phyloP scores from a whole-genome alignment of 2,797 vertebrate genomes.

The Enteromius mattozi region DNA sequence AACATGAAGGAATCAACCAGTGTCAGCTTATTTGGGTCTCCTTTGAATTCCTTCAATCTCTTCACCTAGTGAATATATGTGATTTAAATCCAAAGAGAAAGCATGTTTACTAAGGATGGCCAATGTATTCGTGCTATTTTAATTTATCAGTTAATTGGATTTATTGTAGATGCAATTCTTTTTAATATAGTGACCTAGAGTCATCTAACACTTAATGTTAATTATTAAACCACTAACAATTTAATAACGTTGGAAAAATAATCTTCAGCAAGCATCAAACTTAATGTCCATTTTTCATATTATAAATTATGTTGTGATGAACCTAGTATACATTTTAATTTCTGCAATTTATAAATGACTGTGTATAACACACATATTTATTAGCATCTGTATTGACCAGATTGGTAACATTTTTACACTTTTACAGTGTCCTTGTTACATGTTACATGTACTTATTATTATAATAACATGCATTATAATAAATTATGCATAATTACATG shows the following conservation, averaged over 20 bases:
- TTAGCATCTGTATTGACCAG: background rate
- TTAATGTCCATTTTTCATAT: background rate
- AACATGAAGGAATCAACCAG: slow-evolving; percentile 96
- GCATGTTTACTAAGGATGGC: background rate
- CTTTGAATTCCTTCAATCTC: slow-evolving; percentile 90
- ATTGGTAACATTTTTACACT: background rate
- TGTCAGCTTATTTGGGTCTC: slow-evolving; percentile 90
- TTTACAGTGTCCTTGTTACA: too few relatives aligned
- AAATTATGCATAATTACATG: background rate
- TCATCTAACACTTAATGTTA: background rate
- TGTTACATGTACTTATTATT: too few relatives aligned
- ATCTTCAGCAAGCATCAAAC: background rate
- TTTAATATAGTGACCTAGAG: background rate
- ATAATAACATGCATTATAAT: too few relatives aligned
- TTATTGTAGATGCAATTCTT: background rate
- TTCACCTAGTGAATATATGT: slow-evolving; percentile 80
- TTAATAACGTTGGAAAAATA: background rate
- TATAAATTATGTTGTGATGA: background rate
- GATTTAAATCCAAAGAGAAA: background rate
- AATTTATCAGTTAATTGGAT: background rate
- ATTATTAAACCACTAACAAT: background rate
- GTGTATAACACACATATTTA: background rate
- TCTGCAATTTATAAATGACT: background rate
- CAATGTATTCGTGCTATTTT: background rate
- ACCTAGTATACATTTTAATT: background rate